These are phyloP conservation scores for Astatoreochromis straeleni DNA, from an alignment of 2,113 vertebrate genomes.

Conservation along the genomic window DNA sequence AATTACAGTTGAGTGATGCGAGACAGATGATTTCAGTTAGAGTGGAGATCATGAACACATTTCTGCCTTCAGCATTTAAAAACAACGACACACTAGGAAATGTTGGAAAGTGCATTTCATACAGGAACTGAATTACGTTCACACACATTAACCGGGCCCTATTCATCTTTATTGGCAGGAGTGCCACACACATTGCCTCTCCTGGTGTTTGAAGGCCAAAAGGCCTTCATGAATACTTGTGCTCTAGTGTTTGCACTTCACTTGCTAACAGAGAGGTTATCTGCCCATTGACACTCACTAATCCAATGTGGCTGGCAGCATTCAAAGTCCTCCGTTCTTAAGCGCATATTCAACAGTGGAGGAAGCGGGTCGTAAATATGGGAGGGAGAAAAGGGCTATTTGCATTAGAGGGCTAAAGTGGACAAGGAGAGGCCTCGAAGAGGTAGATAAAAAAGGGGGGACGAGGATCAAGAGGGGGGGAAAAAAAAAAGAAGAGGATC, in stretches of 20 bases:
- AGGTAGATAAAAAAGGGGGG: neutral
- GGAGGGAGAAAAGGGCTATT: constrained; percentile 45
- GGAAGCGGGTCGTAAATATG: constrained; percentile 64
- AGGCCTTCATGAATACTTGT: constrained; percentile 37
- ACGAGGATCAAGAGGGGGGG: constrained; percentile 44
- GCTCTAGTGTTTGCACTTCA: constrained; percentile 60
- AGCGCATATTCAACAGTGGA: constrained; percentile 61
- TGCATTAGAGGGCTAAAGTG: constrained; percentile 59
- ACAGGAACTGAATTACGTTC: neutral
- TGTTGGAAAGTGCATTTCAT: neutral
- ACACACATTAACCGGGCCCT: constrained; percentile 38
- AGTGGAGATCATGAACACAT: neutral
- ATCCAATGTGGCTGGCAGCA: constrained; percentile 61
- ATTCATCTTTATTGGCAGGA: constrained; percentile 33
- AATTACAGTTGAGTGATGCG: neutral
- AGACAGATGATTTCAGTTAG: neutral
- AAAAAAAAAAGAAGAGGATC: constrained; percentile 27
- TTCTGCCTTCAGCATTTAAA: neutral
- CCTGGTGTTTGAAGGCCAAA: constrained; percentile 38
- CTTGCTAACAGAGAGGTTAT: constrained; percentile 69
- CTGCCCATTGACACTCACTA: constrained; percentile 62
- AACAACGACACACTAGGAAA: neutral
- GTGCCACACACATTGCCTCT: constrained; percentile 48
- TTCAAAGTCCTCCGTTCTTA: constrained; percentile 44
- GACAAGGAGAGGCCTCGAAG: constrained; percentile 21